Evolutionary conservation across 2,797 vertebrate species (phyloP).

Genomic region (Tokudaia muenninki): DNA sequence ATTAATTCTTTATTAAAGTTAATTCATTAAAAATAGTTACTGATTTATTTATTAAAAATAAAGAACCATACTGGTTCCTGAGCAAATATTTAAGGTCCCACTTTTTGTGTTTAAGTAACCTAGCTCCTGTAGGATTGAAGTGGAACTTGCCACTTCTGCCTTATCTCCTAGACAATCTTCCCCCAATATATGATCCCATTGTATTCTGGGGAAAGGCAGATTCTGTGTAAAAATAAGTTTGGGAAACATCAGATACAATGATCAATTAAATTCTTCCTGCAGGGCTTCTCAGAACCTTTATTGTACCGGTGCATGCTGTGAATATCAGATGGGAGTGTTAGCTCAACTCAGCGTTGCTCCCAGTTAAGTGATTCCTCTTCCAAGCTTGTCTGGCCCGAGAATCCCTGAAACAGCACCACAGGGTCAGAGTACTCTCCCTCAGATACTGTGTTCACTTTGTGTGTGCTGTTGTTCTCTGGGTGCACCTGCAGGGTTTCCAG

Average conservation of each 20-base stretch:
- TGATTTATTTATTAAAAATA: not conserved
- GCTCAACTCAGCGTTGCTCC: not conserved
- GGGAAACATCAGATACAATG: not conserved
- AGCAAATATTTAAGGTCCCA: not conserved
- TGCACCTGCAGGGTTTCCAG: rapidly evolving
- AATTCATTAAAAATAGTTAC: not conserved
- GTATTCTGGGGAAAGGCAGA: not conserved
- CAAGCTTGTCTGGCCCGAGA: not conserved
- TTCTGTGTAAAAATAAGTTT: not conserved
- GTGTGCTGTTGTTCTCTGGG: rapidly evolving
- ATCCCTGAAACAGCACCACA: not conserved
- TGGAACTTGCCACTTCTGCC: not conserved
- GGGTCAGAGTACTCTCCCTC: not conserved
- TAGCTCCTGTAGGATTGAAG: not conserved
- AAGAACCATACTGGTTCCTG: not conserved
- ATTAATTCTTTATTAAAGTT: not conserved
- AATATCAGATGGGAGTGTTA: not conserved
- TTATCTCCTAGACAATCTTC: not conserved
- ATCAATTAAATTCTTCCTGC: not conserved
- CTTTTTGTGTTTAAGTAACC: not conserved
- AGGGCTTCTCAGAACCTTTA: constrained; percentile 36
- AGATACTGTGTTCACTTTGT: rapidly evolving
- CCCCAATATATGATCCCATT: not conserved
- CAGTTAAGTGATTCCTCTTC: not conserved
- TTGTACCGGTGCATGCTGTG: not conserved